Base-by-base conservation (phyloP, 2,113 vertebrate genomes). In the Camelus bactrianus region DNA sequence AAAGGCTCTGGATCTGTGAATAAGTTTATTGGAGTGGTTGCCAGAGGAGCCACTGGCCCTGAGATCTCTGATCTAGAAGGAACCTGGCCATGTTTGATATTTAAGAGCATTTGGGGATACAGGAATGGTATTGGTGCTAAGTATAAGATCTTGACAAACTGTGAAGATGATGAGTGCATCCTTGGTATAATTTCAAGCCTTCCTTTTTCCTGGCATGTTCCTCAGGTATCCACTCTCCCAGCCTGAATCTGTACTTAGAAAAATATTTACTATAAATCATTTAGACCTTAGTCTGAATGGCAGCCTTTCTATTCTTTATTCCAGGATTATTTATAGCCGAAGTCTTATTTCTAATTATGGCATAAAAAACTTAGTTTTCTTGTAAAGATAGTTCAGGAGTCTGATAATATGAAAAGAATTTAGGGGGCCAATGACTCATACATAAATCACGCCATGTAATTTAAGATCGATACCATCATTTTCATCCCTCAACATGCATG, bases 301-400 rank as follows among this genome's bases (percentile, higher is more conserved):
- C 26, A 86, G 14, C 2, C 17, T 67, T 42, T 76, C 46, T 95
- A 35, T 58, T 87, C 17, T 95, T 83, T 94, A 73, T 79, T 85
- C 56, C 22, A 60, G 16, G 22, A 76, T 62, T 89, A 89, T 64
- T 94, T 84, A 56, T 8, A 42, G 38, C 38, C 38, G 56, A 48
- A 92, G 24, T 65, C 14, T 88, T 92, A 67, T 77, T 93, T 92
- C 26, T 81, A 77, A 92, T 72, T 87, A 69, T 67, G n/a, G 20
- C 32, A 64, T 82, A 35, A 79, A 72, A 86, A 77, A 72, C 14
- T 90, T 72, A 46, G 62, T 76, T 94, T 92, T 82, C n/a, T 73
- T 35, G n/a, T 91, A 84, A 94, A 89, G 28, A 62, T 82, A 89
- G 69, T 22, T 22, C 8, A 70, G 16, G 8, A 10, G 75, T 75